Evolutionary conservation across 2,888 invertebrate genomes (phyloP), one percentile per base, ranked within the genome.

Genomic region (Rotaria magnacalcarata): DNA sequence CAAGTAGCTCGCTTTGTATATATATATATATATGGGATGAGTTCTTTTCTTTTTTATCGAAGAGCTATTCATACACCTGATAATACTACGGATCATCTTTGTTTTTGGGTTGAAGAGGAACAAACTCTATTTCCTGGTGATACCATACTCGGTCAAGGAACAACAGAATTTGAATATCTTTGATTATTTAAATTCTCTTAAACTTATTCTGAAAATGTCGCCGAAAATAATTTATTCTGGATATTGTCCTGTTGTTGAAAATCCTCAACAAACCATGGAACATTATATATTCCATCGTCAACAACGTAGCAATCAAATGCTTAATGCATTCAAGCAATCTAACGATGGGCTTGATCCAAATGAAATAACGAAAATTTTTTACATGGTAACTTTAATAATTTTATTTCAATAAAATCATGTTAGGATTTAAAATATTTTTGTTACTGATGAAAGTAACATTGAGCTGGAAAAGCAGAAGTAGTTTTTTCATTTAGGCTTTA

Each of bases 91-190:
- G 99, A 99, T 91, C 99, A 99, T 92, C 94, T 95, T 2, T 93
- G 94, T 0, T 91, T 98, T 0, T 93, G 93, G 75, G 92, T 97
- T 50, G 91, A 92, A 84, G 96, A 97, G 90, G 96, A 97, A 84
- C 94, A 94, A 87, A 93, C 94, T 6, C 90, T 99, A 1, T 97
- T 98, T 90, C 96, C 96, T 90, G 98, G 96, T 0, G 98, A 99
- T 90, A 96, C 96, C 89, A 95, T 99, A 88, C 92, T 99, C 19
- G 96, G 97, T 0, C 97, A 97, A 91, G 95, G 96, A 2, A 96
- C 97, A 0, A 94, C 96, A 0, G 95, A 97, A 0, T 98, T 99
- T 92, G 97, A 97, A 91, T 96, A 97, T 90, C 92, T 98, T 11
- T 89, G 94, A 94, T 86, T 99, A 98, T 89, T 95, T 99, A 95